A percentile compares a stretch with the other conserved stretches of the same genome.
phyloP scores from a whole-genome alignment of 2,888 invertebrate species.

The Ichneumoninae sp. region DNA sequence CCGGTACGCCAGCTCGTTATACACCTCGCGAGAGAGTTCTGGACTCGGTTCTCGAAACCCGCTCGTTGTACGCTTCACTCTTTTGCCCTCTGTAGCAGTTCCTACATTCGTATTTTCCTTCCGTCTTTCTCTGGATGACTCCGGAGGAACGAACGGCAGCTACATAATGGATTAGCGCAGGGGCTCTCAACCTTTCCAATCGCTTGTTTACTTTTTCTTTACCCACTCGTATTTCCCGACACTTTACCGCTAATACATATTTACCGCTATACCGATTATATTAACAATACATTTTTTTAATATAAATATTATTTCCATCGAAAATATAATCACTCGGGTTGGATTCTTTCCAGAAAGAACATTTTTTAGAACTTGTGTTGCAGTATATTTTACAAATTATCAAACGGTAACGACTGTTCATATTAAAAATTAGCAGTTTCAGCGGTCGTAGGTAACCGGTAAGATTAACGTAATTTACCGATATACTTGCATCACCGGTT shows the following conservation, averaged over 20 bases:
- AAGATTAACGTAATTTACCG: neutral
- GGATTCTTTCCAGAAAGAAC: no score
- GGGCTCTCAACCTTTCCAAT: slow-evolving; percentile 32
- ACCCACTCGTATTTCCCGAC: neutral
- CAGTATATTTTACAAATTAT: no score
- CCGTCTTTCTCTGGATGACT: slow-evolving; percentile 14
- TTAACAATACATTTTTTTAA: neutral
- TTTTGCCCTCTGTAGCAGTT: slow-evolving; percentile 5
- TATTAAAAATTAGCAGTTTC: no score
- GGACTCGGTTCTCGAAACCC: slow-evolving; percentile 14
- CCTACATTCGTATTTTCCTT: slow-evolving; percentile 21
- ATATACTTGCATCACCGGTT: neutral
- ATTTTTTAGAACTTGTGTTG: no score
- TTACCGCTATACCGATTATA: neutral
- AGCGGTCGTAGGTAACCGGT: no score
- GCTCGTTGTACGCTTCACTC: slow-evolving; percentile 8
- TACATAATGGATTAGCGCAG: slow-evolving; percentile 49
- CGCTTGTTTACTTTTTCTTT: neutral
- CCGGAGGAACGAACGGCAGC: slow-evolving; percentile 29
- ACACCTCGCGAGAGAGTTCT: slow-evolving; percentile 22
- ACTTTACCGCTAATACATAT: neutral
- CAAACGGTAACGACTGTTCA: no score
- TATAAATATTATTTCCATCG: neutral
- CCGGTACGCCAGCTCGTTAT: slow-evolving; percentile 16
- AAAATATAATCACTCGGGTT: no score